These are phyloP conservation scores for Cyclura pinguis DNA, from an alignment of 2,797 vertebrate species.

Conservation along the genomic window DNA sequence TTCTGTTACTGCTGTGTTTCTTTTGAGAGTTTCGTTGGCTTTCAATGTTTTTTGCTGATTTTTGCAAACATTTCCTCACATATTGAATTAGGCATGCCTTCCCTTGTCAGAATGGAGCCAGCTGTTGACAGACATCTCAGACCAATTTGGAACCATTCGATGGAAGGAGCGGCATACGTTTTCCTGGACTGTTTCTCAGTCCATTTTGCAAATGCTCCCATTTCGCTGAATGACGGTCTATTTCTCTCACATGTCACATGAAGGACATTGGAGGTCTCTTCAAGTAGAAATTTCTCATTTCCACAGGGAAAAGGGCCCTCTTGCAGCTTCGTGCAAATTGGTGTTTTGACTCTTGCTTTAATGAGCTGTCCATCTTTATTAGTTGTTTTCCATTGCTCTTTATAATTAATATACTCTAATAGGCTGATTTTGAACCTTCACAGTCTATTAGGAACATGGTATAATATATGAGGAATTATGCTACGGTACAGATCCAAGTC, in stretches of 20 bases:
- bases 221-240: neutral
- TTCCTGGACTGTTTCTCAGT: conserved; percentile 13
- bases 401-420: neutral
- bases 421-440: conserved; percentile 6
- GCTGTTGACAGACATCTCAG: neutral
- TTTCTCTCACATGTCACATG: neutral
- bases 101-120: neutral
- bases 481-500: neutral
- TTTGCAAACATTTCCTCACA: neutral
- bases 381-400: conserved; percentile 15
- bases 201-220: neutral
- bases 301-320: neutral
- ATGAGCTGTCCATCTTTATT: conserved; percentile 35
- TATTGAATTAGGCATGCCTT: neutral
- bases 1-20: neutral
- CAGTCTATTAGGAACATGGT: neutral
- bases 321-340: neutral
- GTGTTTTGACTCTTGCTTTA: neutral
- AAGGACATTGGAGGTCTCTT: conserved; percentile 8
- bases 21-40: neutral
- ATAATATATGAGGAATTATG: neutral
- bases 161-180: neutral
- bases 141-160: neutral
- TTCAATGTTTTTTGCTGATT: neutral
- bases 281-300: conserved; percentile 8